Base-by-base conservation (phyloP, 2,113 vertebrate species). In the Zeus faber region DNA sequence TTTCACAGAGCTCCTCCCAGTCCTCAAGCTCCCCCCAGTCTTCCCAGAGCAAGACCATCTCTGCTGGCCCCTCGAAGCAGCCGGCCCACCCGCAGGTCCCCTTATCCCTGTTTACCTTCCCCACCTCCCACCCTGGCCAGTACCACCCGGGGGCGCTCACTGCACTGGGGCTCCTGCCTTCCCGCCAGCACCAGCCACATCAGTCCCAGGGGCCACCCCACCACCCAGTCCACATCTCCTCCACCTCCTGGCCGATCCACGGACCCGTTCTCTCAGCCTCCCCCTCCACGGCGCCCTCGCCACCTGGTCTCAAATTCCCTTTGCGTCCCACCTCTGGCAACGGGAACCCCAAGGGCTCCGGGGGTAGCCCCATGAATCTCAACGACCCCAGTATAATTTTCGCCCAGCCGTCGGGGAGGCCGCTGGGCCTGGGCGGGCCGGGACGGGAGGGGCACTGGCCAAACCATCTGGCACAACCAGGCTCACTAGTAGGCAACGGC, bases 331-430 rank as follows among this genome's bases (percentile, higher is more conserved):
- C 64, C 0, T 49, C 83, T n/a, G n/a, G n/a, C n/a, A n/a, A n/a
- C 0, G 78, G 79, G 7, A 79, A 58, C 65, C 81, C 57, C 81
- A 85, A 26, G 84, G 89, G n/a, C 73, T 62, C 84, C n/a, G 77
- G 84, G 48, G 85, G 85, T 62, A 90, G 74, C 84, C 89, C 86
- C 71, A 87, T 97, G 86, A 93, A 91, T 87, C 88, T 99, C 72
- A 99, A 97, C 21, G 97, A 98, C 88, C 97, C 96, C 77, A 98
- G 96, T 89, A 99, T 99, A 87, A 99, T 99, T 84, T 99, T 97
- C 60, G 96, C 95, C 75, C 96, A 98, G 86, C 97, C 95, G 62
- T 92, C 94, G 57, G 93, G 89, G 76, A 91, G 93, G 74, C 89
- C 91, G 40, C 84, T 92, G 81, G 88, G 91, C 68, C 74, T 92